These are phyloP conservation scores for Indicator indicator DNA, from an alignment of 2,113 vertebrate genomes.

Conservation along the genomic window DNA sequence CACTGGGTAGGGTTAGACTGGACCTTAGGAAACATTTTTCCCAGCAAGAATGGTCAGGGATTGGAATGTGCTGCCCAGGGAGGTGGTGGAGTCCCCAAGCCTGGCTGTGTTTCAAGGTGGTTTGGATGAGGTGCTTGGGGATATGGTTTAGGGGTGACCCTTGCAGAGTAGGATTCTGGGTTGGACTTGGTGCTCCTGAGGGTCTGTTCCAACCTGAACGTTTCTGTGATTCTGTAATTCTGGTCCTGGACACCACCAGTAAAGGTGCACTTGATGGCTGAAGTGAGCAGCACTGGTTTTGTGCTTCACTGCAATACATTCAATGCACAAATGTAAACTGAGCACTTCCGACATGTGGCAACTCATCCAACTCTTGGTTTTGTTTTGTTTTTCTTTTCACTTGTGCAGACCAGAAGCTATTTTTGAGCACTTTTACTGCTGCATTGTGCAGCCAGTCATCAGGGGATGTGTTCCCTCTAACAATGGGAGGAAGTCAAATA, in stretches of 20 bases:
- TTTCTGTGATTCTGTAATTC: not conserved
- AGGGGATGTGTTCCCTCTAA: constrained; percentile 19
- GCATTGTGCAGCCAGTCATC: not conserved
- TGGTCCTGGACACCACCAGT: not conserved
- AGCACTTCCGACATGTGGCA: not conserved
- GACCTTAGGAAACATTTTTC: too few species aligned
- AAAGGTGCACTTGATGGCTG: not conserved
- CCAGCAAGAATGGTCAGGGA: too few species aligned
- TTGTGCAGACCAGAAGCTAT: not conserved
- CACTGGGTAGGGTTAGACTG: too few species aligned
- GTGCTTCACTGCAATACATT: not conserved
- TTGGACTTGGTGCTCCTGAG: too few species aligned
- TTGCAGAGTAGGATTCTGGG: too few species aligned
- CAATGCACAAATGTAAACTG: not conserved
- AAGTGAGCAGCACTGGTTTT: not conserved
- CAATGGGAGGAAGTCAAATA: constrained; percentile 62
- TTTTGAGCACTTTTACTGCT: not conserved
- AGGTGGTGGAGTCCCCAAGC: too few species aligned
- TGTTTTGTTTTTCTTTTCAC: not conserved
- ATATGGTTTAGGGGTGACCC: too few species aligned
- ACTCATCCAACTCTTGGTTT: not conserved
- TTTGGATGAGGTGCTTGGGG: too few species aligned
- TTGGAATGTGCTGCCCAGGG: too few species aligned
- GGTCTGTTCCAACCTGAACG: too few species aligned
- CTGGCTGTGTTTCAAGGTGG: too few species aligned